Evolutionary conservation across 2,797 vertebrate species (phyloP), one percentile per base, ranked within the genome.

Genomic region (Phoeniculus purpureus): DNA sequence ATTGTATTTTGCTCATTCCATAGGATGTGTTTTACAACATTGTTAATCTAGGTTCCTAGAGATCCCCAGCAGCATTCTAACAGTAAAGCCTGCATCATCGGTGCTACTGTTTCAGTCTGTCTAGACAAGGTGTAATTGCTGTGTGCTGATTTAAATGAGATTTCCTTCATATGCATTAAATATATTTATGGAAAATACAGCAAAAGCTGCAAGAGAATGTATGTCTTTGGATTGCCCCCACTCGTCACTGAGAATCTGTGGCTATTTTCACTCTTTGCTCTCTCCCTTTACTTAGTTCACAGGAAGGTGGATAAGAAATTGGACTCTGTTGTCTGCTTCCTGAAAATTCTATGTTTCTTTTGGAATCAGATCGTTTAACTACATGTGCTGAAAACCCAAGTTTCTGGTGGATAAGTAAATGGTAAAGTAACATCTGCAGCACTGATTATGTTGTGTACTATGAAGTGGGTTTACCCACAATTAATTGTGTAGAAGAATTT

Each of bases 21-120:
- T n/a, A 55, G 58, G 40, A 8, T 43, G 25, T 27, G 13, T 43
- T 78, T 73, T 31, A 7, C 22, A 31, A 2, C 43, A 0, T 82
- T 43, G 45, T 22, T 78, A 23, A 56, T 71, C 12, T 64, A 3
- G 32, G n/a, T 59, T 65, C 0, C 0, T 10, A 73, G 62, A 84
- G 47, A 51, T 81, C 34, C 52, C 56, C 4, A 3, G 52, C 50
- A 77, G 40, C 72, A n/a, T 50, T 85, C 59, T 68, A 64, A 88
- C 51, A 51, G 70, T 87, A 90, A 87, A 64, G 73, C 82, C 58
- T 75, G 54, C 59, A 47, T 45, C 90, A 77, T 34, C 3, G 67
- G 79, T 93, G 74, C 82, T 88, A 73, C 91, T 78, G 65, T 73
- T 87, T 54, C 71, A n/a, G 64, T 43, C 56, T 79, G 56, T 87